Base-by-base conservation (phyloP, 2,888 invertebrate genomes). In the Drosophila recens region DNA sequence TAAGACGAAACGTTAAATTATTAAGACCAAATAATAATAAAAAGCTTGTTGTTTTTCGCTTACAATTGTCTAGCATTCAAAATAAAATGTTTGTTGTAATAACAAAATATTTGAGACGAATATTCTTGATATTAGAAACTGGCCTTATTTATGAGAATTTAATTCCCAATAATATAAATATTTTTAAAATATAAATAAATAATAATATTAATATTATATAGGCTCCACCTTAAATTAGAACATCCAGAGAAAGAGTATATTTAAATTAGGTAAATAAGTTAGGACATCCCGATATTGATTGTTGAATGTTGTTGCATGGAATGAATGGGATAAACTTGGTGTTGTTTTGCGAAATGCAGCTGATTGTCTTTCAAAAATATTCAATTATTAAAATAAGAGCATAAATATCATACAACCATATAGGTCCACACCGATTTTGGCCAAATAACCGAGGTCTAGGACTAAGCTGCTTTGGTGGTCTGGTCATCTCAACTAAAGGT, bases 371-470 rank as follows among this genome's bases (percentile, higher is more conserved):
- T 45, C 48, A 33, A 42, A 66, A 51, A 49, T 54, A 75, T 69
- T 70, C 67, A 75, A 77, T 79, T 70, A 69, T 54, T 51, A 49
- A 49, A 59, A 54, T 13, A 13, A 6, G 6, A 17, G 8, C 13
- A 20, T 20, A 51, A n/a, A 34, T 34, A 36, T 51, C 23, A 2
- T 20, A 43, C 10, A 27, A 8, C 34, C 13, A 51, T 20, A n/a
- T 13, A 13, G 64, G 40, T 52, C 11, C 4, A 38, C 1, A 4
- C 30, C 4, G 34, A n/a, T 43, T 54, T 61, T 36, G 52, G 52
- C 20, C 13, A 33, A 36, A 15, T 6, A 23, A 64, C 43, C 72
- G 74, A 85, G 72, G 82, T 68, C 76, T 89, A 73, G 79, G 23
- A 9, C 53, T 53, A 27, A 30, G 46, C 33, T 54, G 27, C 43